Base-by-base conservation (phyloP, 2,888 invertebrate species). In the Sepiola atlantica region DNA sequence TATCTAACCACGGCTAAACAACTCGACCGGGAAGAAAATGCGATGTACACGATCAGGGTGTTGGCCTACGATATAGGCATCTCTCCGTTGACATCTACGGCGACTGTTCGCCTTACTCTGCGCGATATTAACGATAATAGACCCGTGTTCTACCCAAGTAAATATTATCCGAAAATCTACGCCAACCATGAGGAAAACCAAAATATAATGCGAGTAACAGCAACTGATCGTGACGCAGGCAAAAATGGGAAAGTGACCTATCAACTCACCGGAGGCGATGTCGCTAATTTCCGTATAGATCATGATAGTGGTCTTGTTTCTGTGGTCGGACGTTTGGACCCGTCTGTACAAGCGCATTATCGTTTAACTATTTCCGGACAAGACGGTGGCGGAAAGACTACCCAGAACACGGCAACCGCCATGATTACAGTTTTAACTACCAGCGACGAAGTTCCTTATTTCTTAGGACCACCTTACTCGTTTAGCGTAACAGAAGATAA, bases 81-180 rank as follows among this genome's bases (percentile, higher is more conserved):
- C 55, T 99, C 99, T 55, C 98, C 99, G 0, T 98, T 99, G 97
- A 98, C 99, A 35, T 98, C 99, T 18, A 99, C 99, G 0, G 99
- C 99, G 20, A 98, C 99, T 0, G 98, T 99, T 94, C 98, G 98
- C 96, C 97, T 99, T 16, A 98, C 98, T 95, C 98, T 99, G 35
- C 98, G 98, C 95, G 99, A 99, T 97, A 98, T 99, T 28, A 99
- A 99, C 97, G 99, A 99, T 97, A 99, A 99, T 97, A 98, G 98
- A 96, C 99, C 99, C 0, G 98, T 98, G 96, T 99, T 99, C 97
- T 99, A 99, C 97, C 99, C 99, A 0, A 98, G 98, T 97, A 98
- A 98, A 96, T 99, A 99, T 97, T 98, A 99, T 97, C 98, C 98
- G 96, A 98, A 98, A 92, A 98, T 99, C 92, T 98, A 98, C 77